Evolutionary conservation across 1,140 invertebrate species (phyloP), one percentile per base, ranked within the genome.

Genomic region (Ericerus pela): DNA sequence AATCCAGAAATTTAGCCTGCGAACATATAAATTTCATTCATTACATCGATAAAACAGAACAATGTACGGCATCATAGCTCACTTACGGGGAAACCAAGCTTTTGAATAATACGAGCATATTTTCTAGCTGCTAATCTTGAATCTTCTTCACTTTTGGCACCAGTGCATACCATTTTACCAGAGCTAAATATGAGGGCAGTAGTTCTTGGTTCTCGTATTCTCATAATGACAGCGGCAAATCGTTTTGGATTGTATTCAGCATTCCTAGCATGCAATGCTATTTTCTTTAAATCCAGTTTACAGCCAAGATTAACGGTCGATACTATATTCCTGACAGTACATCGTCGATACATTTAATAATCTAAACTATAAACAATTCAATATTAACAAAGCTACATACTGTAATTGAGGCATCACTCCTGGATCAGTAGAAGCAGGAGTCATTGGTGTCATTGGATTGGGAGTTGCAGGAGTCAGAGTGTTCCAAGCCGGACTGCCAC

Each of bases 81-180:
- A 73, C 76, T 76, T 73, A 92, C 88, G 24, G 81, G 78, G 77
- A 97, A 98, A 55, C 94, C 95, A 24, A 99, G 73, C 72, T 99
- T 99, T 68, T 99, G 96, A 59, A 99, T 95, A 70, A 99, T 99
- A 65, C 96, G 78, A 18, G 96, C 96, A 77, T 98, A 99, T 73
- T 99, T 99, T 65, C 96, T 77, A 2, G 95, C 96, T 53, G 96
- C 96, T 58, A 99, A 72, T 62, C 93, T 76, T 0, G 94, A 97
- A 67, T 94, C 86, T 65, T 97, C 94, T 75, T 99, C 96, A 77
- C 92, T 98, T 75, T 99, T 99, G 0, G 96, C 96, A 18, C 96
- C 96, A 1, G 96, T 99, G 69, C 96, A 99, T 0, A 99, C 96
- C 96, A 99, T 99, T 79, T 99, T 99, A 0, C 96, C 96, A 36